Evolutionary conservation across 2,888 invertebrate species (phyloP).

Genomic region (Calameuta filiformis): DNA sequence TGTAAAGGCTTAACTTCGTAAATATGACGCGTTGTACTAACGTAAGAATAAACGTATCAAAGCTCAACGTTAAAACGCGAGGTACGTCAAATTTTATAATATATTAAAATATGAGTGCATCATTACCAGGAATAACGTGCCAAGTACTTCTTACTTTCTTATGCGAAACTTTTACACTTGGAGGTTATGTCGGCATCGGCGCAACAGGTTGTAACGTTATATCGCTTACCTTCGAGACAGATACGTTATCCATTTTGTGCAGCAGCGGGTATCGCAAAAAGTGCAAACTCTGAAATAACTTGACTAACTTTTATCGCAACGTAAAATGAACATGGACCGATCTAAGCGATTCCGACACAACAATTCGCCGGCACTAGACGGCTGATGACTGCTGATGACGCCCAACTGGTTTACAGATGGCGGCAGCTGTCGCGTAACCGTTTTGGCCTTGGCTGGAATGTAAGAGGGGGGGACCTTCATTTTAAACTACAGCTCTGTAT

Average conservation of each 20-base stretch:
- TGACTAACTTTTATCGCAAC: background rate
- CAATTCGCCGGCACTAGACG: background rate
- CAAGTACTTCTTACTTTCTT: background rate
- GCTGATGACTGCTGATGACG: background rate
- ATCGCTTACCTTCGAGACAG: constrained; percentile 57
- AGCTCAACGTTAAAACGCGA: background rate
- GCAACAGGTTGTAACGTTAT: constrained; percentile 51
- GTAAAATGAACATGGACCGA: background rate
- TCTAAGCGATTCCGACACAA: background rate
- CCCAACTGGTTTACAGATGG: background rate
- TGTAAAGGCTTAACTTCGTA: background rate
- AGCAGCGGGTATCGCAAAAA: background rate
- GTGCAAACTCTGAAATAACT: background rate
- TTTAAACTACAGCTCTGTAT: background rate
- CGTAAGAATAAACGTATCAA: background rate
- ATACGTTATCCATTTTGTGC: constrained; percentile 54
- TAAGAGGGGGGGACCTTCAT: background rate
- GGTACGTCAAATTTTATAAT: background rate
- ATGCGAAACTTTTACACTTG: constrained; percentile 17
- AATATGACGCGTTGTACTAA: background rate
- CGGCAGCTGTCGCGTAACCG: background rate
- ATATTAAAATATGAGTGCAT: background rate
- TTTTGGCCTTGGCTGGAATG: background rate
- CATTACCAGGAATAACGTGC: background rate
- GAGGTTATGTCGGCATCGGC: constrained; percentile 22